phyloP scores from a whole-genome alignment of 2,113 vertebrate species.

The Pristiophorus japonicus region DNA sequence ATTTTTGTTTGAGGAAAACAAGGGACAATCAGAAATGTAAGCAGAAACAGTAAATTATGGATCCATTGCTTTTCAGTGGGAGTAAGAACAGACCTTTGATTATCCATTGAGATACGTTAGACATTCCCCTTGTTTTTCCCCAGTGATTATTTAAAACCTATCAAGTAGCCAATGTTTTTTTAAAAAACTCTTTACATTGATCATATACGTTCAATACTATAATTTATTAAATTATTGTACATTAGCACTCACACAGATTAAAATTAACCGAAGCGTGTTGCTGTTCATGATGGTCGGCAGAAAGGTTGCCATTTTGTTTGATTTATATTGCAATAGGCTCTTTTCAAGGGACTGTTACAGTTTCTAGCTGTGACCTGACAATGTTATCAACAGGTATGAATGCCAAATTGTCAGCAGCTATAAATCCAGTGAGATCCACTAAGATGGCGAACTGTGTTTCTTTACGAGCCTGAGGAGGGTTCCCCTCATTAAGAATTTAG shows the following conservation, averaged over 20 bases:
- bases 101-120: background rate
- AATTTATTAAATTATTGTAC: background rate
- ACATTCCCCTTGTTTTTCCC: background rate
- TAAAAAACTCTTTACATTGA: background rate
- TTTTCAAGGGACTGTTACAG: background rate
- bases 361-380: background rate
- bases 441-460: slow-evolving; percentile 4
- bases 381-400: slow-evolving; percentile 2
- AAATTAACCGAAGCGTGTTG: background rate
- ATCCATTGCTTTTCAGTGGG: background rate
- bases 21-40: background rate
- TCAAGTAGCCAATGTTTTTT: background rate
- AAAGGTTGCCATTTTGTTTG: slow-evolving; percentile 11
- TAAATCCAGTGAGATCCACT: background rate
- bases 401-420: background rate
- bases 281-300: background rate
- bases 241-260: background rate
- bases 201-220: background rate
- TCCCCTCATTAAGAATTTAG: background rate
- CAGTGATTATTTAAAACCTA: background rate
- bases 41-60: background rate
- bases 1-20: background rate
- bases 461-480: background rate
- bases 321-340: background rate
- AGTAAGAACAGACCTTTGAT: background rate